Base-by-base conservation (phyloP, 92 coral and sea anemone genomes). In the Palythoa grandis region DNA sequence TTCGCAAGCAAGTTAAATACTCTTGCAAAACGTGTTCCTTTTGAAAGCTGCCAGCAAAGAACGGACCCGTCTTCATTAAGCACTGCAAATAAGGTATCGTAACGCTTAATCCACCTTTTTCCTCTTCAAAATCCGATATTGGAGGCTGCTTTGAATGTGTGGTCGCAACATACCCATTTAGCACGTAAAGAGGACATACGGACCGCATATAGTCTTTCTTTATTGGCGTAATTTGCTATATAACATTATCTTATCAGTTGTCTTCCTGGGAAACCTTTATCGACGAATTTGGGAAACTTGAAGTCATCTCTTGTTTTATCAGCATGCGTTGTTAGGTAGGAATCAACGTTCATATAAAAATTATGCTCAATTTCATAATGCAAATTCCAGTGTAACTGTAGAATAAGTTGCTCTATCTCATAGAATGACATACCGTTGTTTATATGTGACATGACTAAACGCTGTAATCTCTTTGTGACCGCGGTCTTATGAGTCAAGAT, bases 1-100 rank as follows among this genome's bases (percentile, higher is more conserved):
- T 77, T 57, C 19, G 57, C 39, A 35, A 90, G 29, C n/a, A 90
- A 82, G 20, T 72, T 53, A 53, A 53, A 53, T 76, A 14, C 89
- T 87, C 39, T 72, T 74, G 17, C 83, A 69, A 72, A 91, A 63
- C n/a, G n/a, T n/a, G n/a, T n/a, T n/a, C n/a, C n/a, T n/a, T n/a
- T n/a, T n/a, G n/a, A n/a, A n/a, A n/a, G n/a, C 86, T 53, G 91
- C 91, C 94, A 91, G 58, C 82, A 75, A 25, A 91, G 67, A 52
- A 91, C 94, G 20, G 83, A 66, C 53, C 88, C 91, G 52, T 90
- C 85, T 72, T 87, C 91, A 87, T 90, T 90, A 43, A 90, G 50
- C 40, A 90, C 92, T 76, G 87, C 56, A 82, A 90, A 86, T 47
- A 90, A 72, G 25, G 85, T 85, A 29, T 90, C 87, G 72, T 70